Conservation (phyloP, 2,888 invertebrate species). For the Lithosia quadra region DNA sequence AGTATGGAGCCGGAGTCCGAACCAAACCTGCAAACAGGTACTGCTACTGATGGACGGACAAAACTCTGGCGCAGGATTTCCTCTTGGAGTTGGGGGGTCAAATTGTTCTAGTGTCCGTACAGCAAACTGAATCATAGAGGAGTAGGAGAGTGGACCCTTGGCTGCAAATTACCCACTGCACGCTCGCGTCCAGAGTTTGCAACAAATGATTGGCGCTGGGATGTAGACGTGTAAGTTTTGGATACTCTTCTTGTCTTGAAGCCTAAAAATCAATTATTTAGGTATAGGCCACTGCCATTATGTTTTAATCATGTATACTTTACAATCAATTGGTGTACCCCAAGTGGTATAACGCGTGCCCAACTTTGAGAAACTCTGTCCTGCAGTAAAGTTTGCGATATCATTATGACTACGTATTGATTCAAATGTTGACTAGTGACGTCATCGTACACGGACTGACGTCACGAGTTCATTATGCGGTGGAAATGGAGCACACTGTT, state of each 20-base stretch:
- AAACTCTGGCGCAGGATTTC: neutral
- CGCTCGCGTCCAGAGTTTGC: neutral
- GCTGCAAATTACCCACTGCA: neutral
- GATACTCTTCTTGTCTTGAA: neutral
- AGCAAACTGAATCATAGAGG: neutral
- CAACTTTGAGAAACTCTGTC: neutral
- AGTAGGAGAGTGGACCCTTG: neutral
- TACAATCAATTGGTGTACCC: neutral
- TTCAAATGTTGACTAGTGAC: neutral
- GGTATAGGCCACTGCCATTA: neutral
- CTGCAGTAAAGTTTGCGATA: neutral
- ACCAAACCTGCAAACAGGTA: neutral
- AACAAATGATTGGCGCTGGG: neutral
- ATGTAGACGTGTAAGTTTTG: neutral
- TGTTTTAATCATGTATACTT: no score
- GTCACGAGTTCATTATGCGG: neutral
- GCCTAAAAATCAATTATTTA: neutral
- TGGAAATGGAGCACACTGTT: neutral
- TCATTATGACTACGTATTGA: neutral
- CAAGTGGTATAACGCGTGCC: neutral
- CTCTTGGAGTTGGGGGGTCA: no score
- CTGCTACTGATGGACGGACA: neutral
- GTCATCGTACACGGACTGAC: conserved; percentile 1
- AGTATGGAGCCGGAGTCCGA: neutral
- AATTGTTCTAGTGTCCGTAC: no score